Percentiles rank a stretch among this genome's conserved stretches.
phyloP scores from a whole-genome alignment of 2,113 vertebrate species.

The Menura novaehollandiae region DNA sequence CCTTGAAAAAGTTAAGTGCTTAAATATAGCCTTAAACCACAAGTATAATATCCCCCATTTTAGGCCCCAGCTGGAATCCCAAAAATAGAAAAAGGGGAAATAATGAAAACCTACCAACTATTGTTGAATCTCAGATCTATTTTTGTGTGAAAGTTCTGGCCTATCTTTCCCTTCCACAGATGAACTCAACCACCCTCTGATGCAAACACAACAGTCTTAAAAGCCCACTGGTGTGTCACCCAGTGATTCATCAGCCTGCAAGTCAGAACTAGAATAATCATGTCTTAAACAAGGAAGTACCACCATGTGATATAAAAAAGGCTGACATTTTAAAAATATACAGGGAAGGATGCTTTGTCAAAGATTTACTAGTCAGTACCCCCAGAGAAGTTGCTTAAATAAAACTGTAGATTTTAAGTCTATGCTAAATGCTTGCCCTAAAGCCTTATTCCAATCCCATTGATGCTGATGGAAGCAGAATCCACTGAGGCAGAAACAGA shows the following conservation, averaged over 20 bases:
- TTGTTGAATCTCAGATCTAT: background rate
- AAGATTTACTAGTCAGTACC: slow-evolving; percentile 12
- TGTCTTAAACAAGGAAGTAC: background rate
- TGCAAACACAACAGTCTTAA: background rate
- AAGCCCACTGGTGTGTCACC: background rate
- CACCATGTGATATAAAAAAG: background rate
- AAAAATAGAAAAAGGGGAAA: background rate
- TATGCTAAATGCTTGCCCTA: slow-evolving; percentile 17
- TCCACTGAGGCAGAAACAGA: slow-evolving; percentile 14
- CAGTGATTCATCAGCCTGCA: background rate
- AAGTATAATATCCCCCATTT: background rate
- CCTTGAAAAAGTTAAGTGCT: background rate
- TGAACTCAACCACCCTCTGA: background rate
- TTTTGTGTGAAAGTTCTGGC: background rate
- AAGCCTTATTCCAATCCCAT: background rate
- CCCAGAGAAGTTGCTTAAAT: slow-evolving; percentile 22
- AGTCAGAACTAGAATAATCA: background rate
- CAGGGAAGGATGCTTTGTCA: background rate
- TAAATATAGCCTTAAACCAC: background rate
- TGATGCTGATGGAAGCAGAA: slow-evolving; percentile 36
- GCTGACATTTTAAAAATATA: background rate
- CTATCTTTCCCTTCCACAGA: background rate
- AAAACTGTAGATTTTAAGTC: slow-evolving; percentile 14
- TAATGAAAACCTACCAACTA: background rate
- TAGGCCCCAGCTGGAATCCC: background rate